Conservation (phyloP, 2,113 vertebrate genomes). For the Pseudopipra pipra region DNA sequence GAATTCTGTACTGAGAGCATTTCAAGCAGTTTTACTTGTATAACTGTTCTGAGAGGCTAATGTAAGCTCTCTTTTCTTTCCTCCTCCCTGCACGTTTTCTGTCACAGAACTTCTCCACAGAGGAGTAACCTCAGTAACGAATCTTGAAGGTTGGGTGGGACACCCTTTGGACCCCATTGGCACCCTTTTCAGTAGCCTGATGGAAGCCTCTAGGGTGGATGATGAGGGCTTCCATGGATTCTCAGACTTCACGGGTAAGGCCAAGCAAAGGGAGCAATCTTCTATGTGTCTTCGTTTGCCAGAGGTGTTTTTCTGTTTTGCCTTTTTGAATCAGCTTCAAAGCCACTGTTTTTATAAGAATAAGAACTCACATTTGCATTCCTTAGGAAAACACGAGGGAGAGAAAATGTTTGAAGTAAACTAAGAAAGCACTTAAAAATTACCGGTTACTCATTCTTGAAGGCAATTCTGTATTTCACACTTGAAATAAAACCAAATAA, state of each 20-base stretch:
- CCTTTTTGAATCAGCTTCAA: not conserved
- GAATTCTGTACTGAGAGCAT: not conserved
- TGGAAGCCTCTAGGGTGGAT: constrained; percentile 84
- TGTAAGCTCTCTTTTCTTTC: not conserved
- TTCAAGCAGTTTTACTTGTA: not conserved
- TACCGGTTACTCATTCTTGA: not conserved
- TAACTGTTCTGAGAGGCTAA: not conserved
- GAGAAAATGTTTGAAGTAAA: not conserved
- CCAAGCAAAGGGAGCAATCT: not conserved
- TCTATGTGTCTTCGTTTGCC: not conserved
- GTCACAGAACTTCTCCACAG: constrained; percentile 86
- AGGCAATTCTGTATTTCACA: not conserved
- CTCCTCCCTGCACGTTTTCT: not conserved
- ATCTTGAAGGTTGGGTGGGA: constrained; percentile 96
- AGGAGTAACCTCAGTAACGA: constrained; percentile 89
- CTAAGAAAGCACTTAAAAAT: not conserved
- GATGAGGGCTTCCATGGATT: constrained; percentile 82
- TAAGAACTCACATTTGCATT: not conserved
- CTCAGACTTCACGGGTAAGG: constrained; percentile 84
- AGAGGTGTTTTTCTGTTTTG: not conserved
- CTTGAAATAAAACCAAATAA: not conserved
- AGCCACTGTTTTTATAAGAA: not conserved
- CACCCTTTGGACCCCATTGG: constrained; percentile 94
- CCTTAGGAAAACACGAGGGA: not conserved
- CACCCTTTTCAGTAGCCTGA: constrained; percentile 91